phyloP scores from a whole-genome alignment of 2,113 vertebrate species.

The Sapajus apella region DNA sequence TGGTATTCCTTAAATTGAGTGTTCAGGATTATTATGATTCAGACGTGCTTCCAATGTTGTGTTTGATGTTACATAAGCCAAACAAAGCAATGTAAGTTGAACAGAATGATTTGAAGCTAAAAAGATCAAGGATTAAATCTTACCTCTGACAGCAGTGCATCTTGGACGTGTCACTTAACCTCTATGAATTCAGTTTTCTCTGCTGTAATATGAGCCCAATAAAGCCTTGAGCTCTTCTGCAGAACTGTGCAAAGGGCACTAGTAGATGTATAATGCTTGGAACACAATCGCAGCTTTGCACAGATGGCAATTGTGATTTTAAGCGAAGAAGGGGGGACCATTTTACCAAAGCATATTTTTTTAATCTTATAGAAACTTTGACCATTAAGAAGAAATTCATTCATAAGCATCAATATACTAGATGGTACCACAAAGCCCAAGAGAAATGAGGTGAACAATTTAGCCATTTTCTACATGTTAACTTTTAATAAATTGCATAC shows the following conservation, averaged over 20 bases:
- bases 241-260: background rate
- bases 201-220: background rate
- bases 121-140: background rate
- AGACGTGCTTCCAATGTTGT: background rate
- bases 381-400: background rate
- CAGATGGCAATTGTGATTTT: background rate
- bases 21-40: background rate
- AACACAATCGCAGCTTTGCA: background rate
- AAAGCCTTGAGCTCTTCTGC: background rate
- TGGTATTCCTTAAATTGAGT: background rate
- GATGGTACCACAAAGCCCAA: background rate
- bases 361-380: background rate
- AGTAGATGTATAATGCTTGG: background rate
- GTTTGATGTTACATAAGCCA: background rate
- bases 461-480: constrained; percentile 62
- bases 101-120: background rate
- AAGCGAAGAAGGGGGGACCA: background rate
- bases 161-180: background rate
- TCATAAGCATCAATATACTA: background rate
- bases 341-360: background rate
- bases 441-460: background rate
- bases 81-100: background rate
- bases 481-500: constrained; percentile 66
- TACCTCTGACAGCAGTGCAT: background rate
- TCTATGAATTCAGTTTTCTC: background rate